Percentiles rank a stretch among this genome's conserved stretches.
These are phyloP conservation scores for Leptinotarsa lineolata DNA, from an alignment of 1,140 invertebrate genomes.

Conservation along the genomic window DNA sequence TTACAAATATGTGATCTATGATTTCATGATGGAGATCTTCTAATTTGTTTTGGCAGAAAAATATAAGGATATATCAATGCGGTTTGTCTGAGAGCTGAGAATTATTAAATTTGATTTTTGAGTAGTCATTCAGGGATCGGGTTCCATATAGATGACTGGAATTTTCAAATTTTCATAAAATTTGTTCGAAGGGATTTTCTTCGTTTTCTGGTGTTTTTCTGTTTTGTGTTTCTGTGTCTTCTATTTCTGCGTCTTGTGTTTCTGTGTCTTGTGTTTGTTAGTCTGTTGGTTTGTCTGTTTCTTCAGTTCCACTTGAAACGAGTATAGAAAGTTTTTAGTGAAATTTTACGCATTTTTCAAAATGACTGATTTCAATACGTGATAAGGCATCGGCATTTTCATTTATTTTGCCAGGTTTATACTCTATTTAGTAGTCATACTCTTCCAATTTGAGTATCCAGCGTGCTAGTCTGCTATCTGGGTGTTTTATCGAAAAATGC, in stretches of 20 bases:
- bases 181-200: no score
- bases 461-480: constrained; percentile 53
- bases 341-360: constrained; percentile 3
- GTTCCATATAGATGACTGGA: background rate
- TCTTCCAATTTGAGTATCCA: constrained; percentile 52
- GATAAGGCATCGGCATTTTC: background rate
- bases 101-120: constrained; percentile 28
- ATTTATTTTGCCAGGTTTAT: constrained; percentile 7
- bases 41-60: constrained; percentile 31
- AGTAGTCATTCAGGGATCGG: constrained; percentile 30
- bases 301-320: background rate
- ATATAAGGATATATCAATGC: constrained; percentile 26
- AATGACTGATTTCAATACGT: background rate
- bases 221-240: no score
- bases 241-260: no score
- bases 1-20: constrained; percentile 25
- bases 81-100: constrained; percentile 26
- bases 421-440: constrained; percentile 2
- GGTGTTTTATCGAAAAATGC: constrained; percentile 56
- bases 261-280: no score
- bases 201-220: no score
- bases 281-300: no score
- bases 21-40: constrained; percentile 30
- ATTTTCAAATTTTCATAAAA: no score
- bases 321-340: no score